A percentile compares a stretch with the other conserved stretches of the same genome.
Evolutionary conservation across 2,113 vertebrate species (phyloP).

Genomic region (Rhodinocichla rosea): DNA sequence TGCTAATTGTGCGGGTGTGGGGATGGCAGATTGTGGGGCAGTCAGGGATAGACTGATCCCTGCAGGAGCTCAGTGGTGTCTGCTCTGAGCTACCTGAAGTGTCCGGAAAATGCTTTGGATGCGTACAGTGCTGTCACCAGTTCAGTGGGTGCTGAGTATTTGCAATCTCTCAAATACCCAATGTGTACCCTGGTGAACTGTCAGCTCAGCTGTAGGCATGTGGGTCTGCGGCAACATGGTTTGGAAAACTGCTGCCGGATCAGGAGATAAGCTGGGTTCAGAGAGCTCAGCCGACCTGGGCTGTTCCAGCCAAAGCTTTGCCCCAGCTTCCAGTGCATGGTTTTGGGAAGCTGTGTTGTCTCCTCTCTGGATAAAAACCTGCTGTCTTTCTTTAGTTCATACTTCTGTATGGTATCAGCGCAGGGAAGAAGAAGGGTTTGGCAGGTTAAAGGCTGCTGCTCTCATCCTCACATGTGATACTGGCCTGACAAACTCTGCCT

Average conservation of each 20-base stretch:
- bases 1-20: neutral
- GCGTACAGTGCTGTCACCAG: neutral
- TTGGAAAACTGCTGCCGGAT: neutral
- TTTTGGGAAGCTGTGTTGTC: neutral
- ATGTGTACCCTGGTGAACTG: neutral
- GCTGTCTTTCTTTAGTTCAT: neutral
- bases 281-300: neutral
- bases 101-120: neutral
- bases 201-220: fast-evolving
- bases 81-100: neutral
- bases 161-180: fast-evolving
- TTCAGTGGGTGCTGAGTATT: neutral
- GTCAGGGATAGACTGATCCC: neutral
- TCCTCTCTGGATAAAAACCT: neutral
- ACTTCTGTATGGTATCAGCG: neutral
- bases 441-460: neutral
- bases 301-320: neutral
- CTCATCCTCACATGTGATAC: neutral
- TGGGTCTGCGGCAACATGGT: neutral
- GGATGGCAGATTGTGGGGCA: neutral
- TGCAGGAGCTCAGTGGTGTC: neutral
- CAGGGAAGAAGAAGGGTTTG: neutral
- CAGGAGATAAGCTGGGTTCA: neutral
- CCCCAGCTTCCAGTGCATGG: fast-evolving
- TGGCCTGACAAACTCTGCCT: neutral